These are phyloP conservation scores for Eutolmus rufibarbis DNA, from an alignment of 2,888 invertebrate species.

Conservation along the genomic window DNA sequence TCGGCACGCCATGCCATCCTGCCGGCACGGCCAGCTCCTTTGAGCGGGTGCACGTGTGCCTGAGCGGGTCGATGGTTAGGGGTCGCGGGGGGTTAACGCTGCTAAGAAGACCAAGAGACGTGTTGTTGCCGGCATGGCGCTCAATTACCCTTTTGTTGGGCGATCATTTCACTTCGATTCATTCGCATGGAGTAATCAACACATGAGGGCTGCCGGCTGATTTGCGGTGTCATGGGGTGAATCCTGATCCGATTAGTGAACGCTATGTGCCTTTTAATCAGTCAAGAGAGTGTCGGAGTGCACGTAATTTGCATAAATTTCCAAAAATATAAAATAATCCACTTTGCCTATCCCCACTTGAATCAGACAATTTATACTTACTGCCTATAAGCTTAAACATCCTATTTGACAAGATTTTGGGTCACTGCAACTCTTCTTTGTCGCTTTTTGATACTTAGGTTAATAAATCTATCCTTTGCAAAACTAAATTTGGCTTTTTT, in stretches of 20 bases:
- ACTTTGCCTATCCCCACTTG: background rate
- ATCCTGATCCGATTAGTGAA: constrained; percentile 27
- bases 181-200: constrained; percentile 22
- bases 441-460: too few relatives aligned
- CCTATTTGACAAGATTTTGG: background rate
- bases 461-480: too few relatives aligned
- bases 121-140: constrained; percentile 24
- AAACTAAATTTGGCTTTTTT: too few relatives aligned
- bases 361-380: background rate
- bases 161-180: constrained; percentile 48
- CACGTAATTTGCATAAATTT: constrained; percentile 12
- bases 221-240: background rate
- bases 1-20: constrained; percentile 31
- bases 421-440: too few relatives aligned
- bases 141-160: constrained; percentile 44
- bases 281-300: background rate
- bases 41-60: constrained; percentile 20
- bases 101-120: background rate
- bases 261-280: constrained; percentile 13
- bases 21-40: background rate
- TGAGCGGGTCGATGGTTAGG: background rate
- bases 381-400: background rate
- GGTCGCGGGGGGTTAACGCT: background rate
- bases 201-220: background rate
- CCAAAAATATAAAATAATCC: background rate